Evolutionary conservation across 2,797 vertebrate species (phyloP), one percentile per base, ranked within the genome.

Genomic region (Sebastes steindachneri): DNA sequence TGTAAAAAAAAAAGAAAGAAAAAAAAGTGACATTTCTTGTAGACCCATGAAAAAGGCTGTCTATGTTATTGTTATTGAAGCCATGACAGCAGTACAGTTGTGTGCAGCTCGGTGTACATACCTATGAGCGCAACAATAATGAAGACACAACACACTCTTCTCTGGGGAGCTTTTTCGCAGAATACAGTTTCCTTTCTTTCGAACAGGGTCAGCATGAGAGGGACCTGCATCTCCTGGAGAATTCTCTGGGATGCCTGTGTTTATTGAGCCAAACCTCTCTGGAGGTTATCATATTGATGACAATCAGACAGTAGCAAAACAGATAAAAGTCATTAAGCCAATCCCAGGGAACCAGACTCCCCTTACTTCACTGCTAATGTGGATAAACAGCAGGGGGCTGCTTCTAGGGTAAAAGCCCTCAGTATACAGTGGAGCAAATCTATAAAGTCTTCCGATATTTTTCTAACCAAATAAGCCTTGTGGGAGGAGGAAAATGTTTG

Each of bases 241-340:
- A 51, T 57, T 75, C 59, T 63, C 64, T 58, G 26, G 62, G 81
- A 74, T 76, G 82, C 65, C 63, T 12, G 70, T 15, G 55, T 77
- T 86, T 72, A 79, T 55, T 45, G 68, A 79, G 73, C 71, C 76
- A 68, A 82, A 73, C 66, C 76, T 84, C 84, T 85, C 76, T 9
- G 58, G 80, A 87, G 82, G 79, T 85, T 73, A 74, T 88, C 64
- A 62, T 54, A 77, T 33, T 75, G 75, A 84, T 83, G 84, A 67
- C 70, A 75, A 87, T 86, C 85, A 77, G 67, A 81, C 55, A 12
- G 63, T 2, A 75, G 57, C 66, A 77, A 48, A 86, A 80, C 65
- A 77, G 80, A 91, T 68, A 73, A 65, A 82, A 71, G 79, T 83
- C 85, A 88, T 92, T 86, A 85, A 60, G 80, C 78, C 54, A 79